Conservation (phyloP, 2,113 vertebrate genomes). For the Suricata suricatta region DNA sequence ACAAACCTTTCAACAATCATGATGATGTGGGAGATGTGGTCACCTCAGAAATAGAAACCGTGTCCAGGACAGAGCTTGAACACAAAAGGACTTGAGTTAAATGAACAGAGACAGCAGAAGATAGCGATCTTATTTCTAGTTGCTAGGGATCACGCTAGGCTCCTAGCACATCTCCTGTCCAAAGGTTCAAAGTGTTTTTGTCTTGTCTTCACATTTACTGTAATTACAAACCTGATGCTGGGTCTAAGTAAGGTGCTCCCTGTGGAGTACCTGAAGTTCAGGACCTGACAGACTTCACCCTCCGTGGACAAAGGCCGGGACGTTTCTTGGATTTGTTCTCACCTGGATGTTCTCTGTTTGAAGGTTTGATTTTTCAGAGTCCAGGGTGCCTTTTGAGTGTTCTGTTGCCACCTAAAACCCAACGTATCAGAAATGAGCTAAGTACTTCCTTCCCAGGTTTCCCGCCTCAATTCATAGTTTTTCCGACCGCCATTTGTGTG, state of each 20-base stretch:
- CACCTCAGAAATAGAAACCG: background rate
- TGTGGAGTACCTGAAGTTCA: background rate
- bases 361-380: background rate
- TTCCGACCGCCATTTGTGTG: background rate
- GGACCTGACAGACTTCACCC: background rate
- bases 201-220: background rate
- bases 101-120: background rate
- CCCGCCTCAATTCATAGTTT: background rate
- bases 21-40: background rate
- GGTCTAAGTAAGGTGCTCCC: background rate
- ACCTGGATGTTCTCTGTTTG: conserved; percentile 11
- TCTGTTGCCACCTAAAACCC: conserved; percentile 19
- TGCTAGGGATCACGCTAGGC: background rate
- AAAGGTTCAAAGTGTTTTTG: background rate
- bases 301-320: background rate
- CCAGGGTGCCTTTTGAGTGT: background rate
- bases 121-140: background rate
- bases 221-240: background rate
- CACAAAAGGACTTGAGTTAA: background rate
- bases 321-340: background rate
- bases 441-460: background rate
- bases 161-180: background rate
- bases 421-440: background rate
- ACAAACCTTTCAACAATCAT: background rate
- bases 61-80: background rate